Conservation (phyloP, 2,113 vertebrate genomes). For the Lagopus leucura region DNA sequence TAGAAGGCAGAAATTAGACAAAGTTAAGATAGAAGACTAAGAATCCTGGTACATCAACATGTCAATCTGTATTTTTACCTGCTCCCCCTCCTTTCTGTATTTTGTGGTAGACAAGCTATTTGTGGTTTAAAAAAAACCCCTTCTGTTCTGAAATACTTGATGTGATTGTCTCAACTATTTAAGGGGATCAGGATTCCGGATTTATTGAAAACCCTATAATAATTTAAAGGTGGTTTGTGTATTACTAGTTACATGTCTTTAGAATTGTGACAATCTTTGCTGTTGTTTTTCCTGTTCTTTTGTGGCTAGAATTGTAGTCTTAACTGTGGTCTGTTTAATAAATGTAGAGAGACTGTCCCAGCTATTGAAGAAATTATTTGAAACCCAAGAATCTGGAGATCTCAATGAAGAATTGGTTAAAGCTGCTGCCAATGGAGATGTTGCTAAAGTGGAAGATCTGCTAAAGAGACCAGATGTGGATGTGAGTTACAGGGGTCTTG, state of each 20-base stretch:
- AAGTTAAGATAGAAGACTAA: not conserved
- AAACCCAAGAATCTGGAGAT: conserved; percentile 98
- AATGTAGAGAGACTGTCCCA: conserved; percentile 94
- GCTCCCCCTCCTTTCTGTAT: not conserved
- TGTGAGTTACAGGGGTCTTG: conserved; percentile 75
- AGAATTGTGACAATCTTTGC: not conserved
- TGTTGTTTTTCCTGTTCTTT: not conserved
- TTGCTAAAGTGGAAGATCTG: conserved; percentile 98
- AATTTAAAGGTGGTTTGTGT: not conserved
- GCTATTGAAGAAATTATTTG: conserved; percentile 97
- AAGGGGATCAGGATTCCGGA: not conserved
- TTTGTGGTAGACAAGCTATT: not conserved
- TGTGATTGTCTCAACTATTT: not conserved
- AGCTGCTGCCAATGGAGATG: conserved; percentile 96
- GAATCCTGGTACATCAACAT: not conserved
- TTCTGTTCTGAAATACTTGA: not conserved
- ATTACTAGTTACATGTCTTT: not conserved
- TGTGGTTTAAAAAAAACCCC: not conserved
- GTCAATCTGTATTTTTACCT: not conserved
- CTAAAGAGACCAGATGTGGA: conserved; percentile 97
- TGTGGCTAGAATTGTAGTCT: not conserved
- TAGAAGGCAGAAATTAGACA: not conserved
- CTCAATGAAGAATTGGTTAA: conserved; percentile 99
- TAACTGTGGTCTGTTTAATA: conserved; percentile 55
- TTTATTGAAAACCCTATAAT: not conserved